Conservation (phyloP, 2,888 invertebrate genomes). For the Zygogramma bicolorata region DNA sequence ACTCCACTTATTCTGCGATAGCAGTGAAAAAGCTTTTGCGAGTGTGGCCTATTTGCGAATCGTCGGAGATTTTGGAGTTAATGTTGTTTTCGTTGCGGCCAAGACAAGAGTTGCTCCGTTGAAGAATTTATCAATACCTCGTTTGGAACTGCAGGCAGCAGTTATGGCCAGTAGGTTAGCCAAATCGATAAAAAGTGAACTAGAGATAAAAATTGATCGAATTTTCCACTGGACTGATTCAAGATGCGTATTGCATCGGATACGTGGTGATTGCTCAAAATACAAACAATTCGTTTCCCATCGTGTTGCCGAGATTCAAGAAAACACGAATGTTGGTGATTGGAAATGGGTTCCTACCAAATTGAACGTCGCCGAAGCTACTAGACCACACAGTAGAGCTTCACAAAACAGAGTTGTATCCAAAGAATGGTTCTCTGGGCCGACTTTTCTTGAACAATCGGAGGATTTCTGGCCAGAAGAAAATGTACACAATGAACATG, state of each 20-base stretch:
- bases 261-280: not conserved
- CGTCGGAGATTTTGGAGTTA: not conserved
- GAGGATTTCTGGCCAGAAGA: not conserved
- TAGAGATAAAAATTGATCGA: not conserved
- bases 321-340: not conserved
- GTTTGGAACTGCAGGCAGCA: constrained; percentile 1
- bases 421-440: not conserved
- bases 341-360: not conserved
- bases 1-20: constrained; percentile 5
- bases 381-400: not conserved
- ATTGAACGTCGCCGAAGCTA: not conserved
- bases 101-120: not conserved
- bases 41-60: not conserved
- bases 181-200: constrained; percentile 4
- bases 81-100: not conserved
- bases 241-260: constrained; percentile 1
- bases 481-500: no score
- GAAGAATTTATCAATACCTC: not conserved
- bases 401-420: not conserved
- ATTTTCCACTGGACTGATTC: constrained; percentile 9
- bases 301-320: not conserved
- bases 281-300: constrained; percentile 13
- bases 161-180: not conserved
- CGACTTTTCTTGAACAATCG: not conserved
- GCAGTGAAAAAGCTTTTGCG: not conserved